These are phyloP conservation scores for Mus spicilegus DNA, from an alignment of 2,113 vertebrate genomes.

Conservation along the genomic window DNA sequence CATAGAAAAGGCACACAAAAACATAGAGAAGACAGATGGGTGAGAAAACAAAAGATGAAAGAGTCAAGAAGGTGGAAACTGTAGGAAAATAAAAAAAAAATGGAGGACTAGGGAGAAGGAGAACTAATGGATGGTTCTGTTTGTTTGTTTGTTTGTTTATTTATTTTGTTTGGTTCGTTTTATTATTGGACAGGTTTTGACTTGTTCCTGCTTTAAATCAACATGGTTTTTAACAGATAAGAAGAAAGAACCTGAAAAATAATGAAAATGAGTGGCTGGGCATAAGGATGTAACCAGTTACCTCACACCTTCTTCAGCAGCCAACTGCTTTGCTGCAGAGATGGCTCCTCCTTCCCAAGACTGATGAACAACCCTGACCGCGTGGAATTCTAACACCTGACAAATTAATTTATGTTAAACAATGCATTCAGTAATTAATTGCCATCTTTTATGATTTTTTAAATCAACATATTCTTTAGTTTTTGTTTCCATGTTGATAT, in stretches of 20 bases:
- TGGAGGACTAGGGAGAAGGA: neutral
- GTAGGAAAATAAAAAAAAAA: neutral
- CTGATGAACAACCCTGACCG: neutral
- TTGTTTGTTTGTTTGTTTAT: neutral
- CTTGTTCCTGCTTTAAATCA: neutral
- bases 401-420: neutral
- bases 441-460: neutral
- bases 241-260: neutral
- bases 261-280: neutral
- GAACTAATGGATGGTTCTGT: neutral
- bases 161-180: neutral
- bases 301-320: neutral
- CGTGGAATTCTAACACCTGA: neutral
- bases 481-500: conserved; percentile 16
- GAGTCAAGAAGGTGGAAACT: neutral
- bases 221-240: neutral
- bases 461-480: neutral
- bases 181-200: neutral
- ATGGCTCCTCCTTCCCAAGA: neutral
- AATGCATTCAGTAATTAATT: neutral
- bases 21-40: neutral
- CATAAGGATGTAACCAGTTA: neutral
- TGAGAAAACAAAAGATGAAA: neutral
- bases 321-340: neutral
- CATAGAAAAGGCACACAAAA: neutral